Conservation (phyloP, 2,888 invertebrate species). For the Idaea aversata region DNA sequence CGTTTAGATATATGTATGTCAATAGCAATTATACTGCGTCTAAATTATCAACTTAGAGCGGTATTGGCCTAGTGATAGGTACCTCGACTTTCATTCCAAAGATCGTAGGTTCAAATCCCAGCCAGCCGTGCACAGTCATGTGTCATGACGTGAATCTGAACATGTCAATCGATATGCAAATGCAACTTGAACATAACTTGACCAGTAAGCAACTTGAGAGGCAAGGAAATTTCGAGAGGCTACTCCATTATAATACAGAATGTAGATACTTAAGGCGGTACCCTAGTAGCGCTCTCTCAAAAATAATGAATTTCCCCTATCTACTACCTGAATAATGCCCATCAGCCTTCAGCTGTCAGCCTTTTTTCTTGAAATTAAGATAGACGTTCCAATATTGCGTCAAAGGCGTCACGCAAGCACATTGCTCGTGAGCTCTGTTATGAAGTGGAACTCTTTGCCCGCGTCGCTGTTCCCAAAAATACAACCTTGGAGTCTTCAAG, state of each 20-base stretch:
- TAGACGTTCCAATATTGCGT: too few species aligned
- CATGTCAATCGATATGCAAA: not conserved
- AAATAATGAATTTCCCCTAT: too few species aligned
- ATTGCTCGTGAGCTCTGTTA: too few species aligned
- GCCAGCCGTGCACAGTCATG: not conserved
- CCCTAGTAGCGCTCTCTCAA: too few species aligned
- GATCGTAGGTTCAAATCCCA: too few species aligned
- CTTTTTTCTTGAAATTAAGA: too few species aligned
- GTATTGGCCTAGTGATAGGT: slow-evolving; percentile 16
- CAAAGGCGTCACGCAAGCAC: too few species aligned
- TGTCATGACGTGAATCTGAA: not conserved
- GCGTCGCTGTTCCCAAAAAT: too few species aligned
- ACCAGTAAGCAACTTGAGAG: not conserved
- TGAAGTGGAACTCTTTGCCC: too few species aligned
- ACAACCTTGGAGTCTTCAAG: too few species aligned
- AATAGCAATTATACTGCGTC: slow-evolving; percentile 33
- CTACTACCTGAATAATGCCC: too few species aligned
- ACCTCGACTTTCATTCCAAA: not conserved
- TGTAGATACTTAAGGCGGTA: not conserved
- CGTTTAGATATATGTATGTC: slow-evolving; percentile 40
- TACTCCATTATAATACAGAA: not conserved
- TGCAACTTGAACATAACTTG: not conserved
- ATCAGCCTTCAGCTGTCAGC: too few species aligned
- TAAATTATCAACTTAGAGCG: slow-evolving; percentile 22
- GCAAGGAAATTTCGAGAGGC: not conserved